A percentile compares a stretch with the other conserved stretches of the same genome.
phyloP scores from a whole-genome alignment of 2,113 vertebrate species.

The Zootoca vivipara region DNA sequence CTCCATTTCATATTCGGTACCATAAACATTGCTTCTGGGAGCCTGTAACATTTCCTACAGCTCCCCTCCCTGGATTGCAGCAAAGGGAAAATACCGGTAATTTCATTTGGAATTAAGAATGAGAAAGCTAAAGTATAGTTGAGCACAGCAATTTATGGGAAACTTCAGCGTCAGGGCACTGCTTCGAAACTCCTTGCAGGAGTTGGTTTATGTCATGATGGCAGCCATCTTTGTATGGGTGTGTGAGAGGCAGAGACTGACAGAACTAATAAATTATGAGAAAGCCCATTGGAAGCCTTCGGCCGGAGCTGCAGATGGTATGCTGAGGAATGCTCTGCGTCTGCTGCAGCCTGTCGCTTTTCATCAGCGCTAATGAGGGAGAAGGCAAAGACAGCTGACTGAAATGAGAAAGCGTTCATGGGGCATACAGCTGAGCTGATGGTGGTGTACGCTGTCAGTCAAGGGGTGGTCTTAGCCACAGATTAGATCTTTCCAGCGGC shows the following conservation, averaged over 20 bases:
- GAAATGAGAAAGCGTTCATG: slow-evolving; percentile 35
- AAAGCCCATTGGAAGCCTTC: slow-evolving; percentile 46
- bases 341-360: slow-evolving; percentile 43
- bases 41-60: background rate
- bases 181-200: slow-evolving; percentile 51
- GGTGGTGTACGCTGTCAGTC: slow-evolving; percentile 61
- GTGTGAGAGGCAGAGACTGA: slow-evolving; percentile 22
- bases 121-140: background rate
- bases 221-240: slow-evolving; percentile 57
- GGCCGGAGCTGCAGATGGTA: slow-evolving; percentile 71
- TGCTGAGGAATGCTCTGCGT: slow-evolving; percentile 64
- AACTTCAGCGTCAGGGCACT: background rate
- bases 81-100: background rate
- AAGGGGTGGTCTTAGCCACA: slow-evolving; percentile 71
- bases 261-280: slow-evolving; percentile 72
- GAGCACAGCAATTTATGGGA: slow-evolving; percentile 17
- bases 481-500: slow-evolving; percentile 72
- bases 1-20: background rate
- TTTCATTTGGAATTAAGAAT: background rate
- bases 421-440: slow-evolving; percentile 76
- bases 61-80: background rate
- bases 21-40: background rate
- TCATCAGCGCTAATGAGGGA: slow-evolving; percentile 68
- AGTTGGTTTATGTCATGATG: slow-evolving; percentile 38
- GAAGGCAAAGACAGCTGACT: slow-evolving; percentile 63